Evolutionary conservation across 2,113 vertebrate species (phyloP), one percentile per base, ranked within the genome.

Genomic region (Salvelinus namaycush): DNA sequence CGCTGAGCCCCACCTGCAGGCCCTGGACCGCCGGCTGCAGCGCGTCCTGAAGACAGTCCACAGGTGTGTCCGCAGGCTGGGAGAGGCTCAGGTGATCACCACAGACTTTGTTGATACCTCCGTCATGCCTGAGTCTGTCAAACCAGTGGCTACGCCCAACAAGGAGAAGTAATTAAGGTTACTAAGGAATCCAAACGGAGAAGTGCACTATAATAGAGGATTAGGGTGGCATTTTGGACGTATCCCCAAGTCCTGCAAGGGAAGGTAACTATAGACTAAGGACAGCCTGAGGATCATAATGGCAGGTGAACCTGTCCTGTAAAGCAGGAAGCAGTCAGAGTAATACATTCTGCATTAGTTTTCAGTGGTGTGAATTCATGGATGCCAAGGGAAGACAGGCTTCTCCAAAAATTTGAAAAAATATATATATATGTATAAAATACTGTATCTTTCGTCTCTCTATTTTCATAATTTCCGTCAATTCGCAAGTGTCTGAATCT

Each of bases 1-100:
- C 81, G 95, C 95, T 0, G 96, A 99, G 54, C 94, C 94, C 2
- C 97, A 99, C 73, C 93, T 99, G 62, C 72, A 90, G 67, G 97
- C 97, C 12, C 87, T 99, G 80, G 97, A 99, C 89, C 94, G 98
- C 0, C 89, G 98, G 73, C 86, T 99, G 18, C 92, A 89, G 22
- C 90, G 92, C 9, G 16, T 98, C 68, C 94, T 99, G 1, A 71
- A 69, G 9, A 87, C 88, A 0, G 96, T 98, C 76, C 79, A 86
- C 18, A 86, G 60, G 31, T 99, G 98, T 79, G 72, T 95, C 1
- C 82, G 88, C 57, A 87, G 85, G 13, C 87, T 95, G 0, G 96
- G 97, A 1, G 90, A 95, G 57, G 89, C 86, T 1, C 88, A 83
- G 0, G 97, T 99, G 70, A 79, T 99, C 79, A 86, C 89, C 11